Conservation (phyloP, 2,888 invertebrate genomes). For the Pristionchus fissidentatus region DNA sequence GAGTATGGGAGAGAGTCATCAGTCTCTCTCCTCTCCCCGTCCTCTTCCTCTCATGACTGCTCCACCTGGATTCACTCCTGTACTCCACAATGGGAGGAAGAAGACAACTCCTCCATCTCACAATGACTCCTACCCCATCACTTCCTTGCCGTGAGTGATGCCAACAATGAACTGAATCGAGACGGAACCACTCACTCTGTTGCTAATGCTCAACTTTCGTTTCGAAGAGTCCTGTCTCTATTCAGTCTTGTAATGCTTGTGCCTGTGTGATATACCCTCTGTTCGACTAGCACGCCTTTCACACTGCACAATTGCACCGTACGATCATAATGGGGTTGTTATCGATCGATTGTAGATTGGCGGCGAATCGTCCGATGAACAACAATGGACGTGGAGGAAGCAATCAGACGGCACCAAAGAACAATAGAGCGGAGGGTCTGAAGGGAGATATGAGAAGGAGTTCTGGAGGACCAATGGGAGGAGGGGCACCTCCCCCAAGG, state of each 20-base stretch:
- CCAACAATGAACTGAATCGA: not conserved
- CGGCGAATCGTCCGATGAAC: not conserved
- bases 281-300: constrained; percentile 7
- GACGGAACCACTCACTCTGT: too few relatives aligned
- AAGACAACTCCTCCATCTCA: not conserved
- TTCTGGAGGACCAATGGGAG: constrained; percentile 17
- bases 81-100: not conserved
- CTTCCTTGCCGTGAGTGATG: constrained; percentile 11
- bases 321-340: not conserved
- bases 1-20: not conserved
- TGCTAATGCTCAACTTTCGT: not conserved
- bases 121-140: too few relatives aligned
- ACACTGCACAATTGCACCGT: too few relatives aligned
- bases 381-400: constrained; percentile 18
- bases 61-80: constrained; percentile 27
- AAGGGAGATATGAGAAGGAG: constrained; percentile 2
- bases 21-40: not conserved
- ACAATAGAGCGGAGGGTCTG: not conserved
- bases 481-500: too few relatives aligned
- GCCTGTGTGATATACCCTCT: not conserved
- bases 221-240: not conserved
- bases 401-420: not conserved
- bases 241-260: not conserved
- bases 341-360: constrained; percentile 23
- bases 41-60: constrained; percentile 1